Evolutionary conservation across 2,797 vertebrate species (phyloP).

Genomic region (Rhinogobio ventralis): DNA sequence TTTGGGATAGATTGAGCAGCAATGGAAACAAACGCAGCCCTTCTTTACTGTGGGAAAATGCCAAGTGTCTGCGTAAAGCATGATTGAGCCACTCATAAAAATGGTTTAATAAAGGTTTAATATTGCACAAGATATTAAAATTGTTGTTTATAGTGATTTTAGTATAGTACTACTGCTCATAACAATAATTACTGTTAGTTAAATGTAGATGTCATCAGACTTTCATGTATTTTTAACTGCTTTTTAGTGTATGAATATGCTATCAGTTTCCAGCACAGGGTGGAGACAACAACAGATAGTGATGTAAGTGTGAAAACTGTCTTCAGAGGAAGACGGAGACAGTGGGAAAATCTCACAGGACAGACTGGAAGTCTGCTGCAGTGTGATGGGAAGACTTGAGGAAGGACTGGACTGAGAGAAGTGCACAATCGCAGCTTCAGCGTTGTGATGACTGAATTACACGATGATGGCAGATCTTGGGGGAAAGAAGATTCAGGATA

Average conservation of each 20-base stretch:
- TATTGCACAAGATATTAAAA: not conserved
- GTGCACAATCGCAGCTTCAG: not conserved
- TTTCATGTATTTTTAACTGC: not conserved
- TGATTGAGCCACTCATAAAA: not conserved
- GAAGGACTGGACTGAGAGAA: slow-evolving; percentile 34
- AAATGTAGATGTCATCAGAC: not conserved
- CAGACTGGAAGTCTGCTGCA: slow-evolving; percentile 36
- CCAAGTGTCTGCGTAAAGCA: not conserved
- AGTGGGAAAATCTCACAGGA: slow-evolving; percentile 40
- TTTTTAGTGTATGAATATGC: not conserved
- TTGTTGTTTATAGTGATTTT: slow-evolving; percentile 2
- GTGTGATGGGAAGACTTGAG: slow-evolving; percentile 34
- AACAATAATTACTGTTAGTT: slow-evolving; percentile 4
- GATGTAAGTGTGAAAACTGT: slow-evolving; percentile 56
- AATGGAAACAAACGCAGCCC: slow-evolving; percentile 55
- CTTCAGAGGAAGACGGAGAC: slow-evolving; percentile 51
- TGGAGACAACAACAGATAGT: slow-evolving; percentile 36
- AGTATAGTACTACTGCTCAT: not conserved
- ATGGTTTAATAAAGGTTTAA: not conserved
- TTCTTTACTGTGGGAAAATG: slow-evolving; percentile 48
- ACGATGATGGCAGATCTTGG: not conserved
- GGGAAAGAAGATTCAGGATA: not conserved
- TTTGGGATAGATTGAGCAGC: slow-evolving; percentile 51
- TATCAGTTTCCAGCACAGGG: slow-evolving; percentile 27
- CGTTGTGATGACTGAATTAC: slow-evolving; percentile 14